Base-by-base conservation (phyloP, 2,113 vertebrate genomes). In the Nematolebias whitei region DNA sequence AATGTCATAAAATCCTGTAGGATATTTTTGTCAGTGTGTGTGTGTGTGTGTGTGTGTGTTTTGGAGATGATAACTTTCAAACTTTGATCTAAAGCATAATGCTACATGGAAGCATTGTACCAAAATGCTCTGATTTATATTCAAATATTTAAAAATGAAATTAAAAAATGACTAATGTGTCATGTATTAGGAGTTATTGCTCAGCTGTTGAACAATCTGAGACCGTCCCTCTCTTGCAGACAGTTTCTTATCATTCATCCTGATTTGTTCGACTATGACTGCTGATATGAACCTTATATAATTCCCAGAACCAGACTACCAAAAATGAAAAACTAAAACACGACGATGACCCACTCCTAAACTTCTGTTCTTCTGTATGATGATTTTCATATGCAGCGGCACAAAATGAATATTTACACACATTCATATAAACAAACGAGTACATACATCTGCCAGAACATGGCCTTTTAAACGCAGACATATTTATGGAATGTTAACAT, bases 271-370 rank as follows among this genome's bases (percentile, higher is more conserved):
- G 59, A 72, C 61, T 41, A 0, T 60, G 58, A 75, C 56, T 49
- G 75, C 41, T 65, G 68, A 51, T 65, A 79, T 71, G 75, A 84
- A 29, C 45, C 71, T 90, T 90, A 83, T 70, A 71, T 88, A 87
- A 91, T 79, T 39, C 22, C 12, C 45, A 70, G 32, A 41, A 20
- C 2, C 14, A 44, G 18, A 39, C 26, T 60, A 2, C 4, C 0
- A 26, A 26, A n/a, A 55, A 20, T 14, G 41, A 78, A 72, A 45
- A 47, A 45, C 40, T 41, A 18, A 8, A 45, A 19, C 16, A 45
- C 43, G 5, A 19, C 0, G 0, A 26, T 23, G 3, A 63, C 43
- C 9, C 2, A 12, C 12, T 47, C 62, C 50, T 18, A 39, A 22
- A 39, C 9, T 1, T 20, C 35, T 3, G 20, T 49, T 39, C 19